Evolutionary conservation across 2,888 invertebrate genomes (phyloP).

Genomic region (Andrena hattorfiana): DNA sequence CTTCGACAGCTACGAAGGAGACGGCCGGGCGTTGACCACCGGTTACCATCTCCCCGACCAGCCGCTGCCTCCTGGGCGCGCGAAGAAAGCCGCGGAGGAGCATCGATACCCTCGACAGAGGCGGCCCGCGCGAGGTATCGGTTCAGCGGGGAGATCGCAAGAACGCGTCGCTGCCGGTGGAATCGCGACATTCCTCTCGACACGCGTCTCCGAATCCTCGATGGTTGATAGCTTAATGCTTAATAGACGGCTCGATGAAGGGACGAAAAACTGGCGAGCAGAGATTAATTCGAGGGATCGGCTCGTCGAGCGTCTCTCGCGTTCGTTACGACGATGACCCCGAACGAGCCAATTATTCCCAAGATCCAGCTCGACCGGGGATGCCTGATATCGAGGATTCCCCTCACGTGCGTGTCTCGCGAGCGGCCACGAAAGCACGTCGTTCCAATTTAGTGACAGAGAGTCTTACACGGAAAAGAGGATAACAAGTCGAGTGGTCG

Average conservation of each 20-base stretch:
- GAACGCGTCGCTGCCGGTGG: neutral
- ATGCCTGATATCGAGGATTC: constrained; percentile 46
- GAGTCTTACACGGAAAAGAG: constrained; percentile 35
- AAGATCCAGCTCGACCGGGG: constrained; percentile 31
- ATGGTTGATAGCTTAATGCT: constrained; percentile 16
- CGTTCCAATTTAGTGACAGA: constrained; percentile 62
- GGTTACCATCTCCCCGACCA: constrained; percentile 2
- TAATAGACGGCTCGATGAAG: neutral
- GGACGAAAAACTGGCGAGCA: constrained; percentile 1
- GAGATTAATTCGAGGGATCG: constrained; percentile 34
- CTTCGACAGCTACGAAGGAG: constrained; percentile 51
- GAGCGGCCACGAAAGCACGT: constrained; percentile 48
- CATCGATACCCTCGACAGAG: constrained; percentile 21
- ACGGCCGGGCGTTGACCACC: constrained; percentile 63
- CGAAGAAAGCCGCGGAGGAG: constrained; percentile 1
- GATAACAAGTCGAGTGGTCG: constrained; percentile 27
- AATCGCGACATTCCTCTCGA: neutral
- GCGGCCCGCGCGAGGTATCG: neutral
- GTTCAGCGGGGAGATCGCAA: constrained; percentile 6
- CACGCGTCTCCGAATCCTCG: constrained; percentile 1
- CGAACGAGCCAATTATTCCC: constrained; percentile 67
- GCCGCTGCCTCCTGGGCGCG: neutral
- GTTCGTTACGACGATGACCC: constrained; percentile 39
- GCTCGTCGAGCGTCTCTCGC: neutral
- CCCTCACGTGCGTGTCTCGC: constrained; percentile 56